Evolutionary conservation across 2,797 vertebrate species (phyloP), one percentile per base, ranked within the genome.

Genomic region (Sibirionetta formosa): DNA sequence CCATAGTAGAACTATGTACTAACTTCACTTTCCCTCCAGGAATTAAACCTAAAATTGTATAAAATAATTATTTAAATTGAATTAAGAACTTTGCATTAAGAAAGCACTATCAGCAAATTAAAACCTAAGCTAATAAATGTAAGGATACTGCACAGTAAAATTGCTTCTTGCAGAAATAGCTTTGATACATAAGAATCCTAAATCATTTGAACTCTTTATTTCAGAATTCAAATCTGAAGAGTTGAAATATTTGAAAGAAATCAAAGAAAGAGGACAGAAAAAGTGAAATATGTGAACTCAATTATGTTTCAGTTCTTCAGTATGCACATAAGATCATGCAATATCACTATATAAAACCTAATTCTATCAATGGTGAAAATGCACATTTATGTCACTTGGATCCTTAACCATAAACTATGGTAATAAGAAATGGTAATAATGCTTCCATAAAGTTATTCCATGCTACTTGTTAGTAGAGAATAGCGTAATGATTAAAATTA

Each of bases 11-110:
- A 72, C 99, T 99, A 97, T 99, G 99, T n/a, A 99, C 99, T 91
- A 99, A 92, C 94, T 99, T 99, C 19, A 99, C 98, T 97, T 98
- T 99, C 22, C 99, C 99, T 33, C 99, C 99, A 17, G 99, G 99
- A 69, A 99, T 98, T 88, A 99, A 98, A 80, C 99, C 99, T 99
- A 92, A 29, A 95, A 92, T 91, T 31, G 91, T 12, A 94, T 11
- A 91, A 93, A 76, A 73, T 3, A 71, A 92, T 50, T 86, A 46
- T 20, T 88, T 33, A 46, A 75, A 70, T 33, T 42, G 6, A 68
- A 63, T 82, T 53, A 83, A 63, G 27, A 9, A 84, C 17, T n/a
- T 58, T 35, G 4, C 27, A 76, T 38, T 51, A 40, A 68, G 27
- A n/a, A 64, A 57, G 7, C 4, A 1, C 26, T 53, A 53, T 61